Evolutionary conservation across 2,888 invertebrate species (phyloP).

Genomic region (Nemurella pictetii): DNA sequence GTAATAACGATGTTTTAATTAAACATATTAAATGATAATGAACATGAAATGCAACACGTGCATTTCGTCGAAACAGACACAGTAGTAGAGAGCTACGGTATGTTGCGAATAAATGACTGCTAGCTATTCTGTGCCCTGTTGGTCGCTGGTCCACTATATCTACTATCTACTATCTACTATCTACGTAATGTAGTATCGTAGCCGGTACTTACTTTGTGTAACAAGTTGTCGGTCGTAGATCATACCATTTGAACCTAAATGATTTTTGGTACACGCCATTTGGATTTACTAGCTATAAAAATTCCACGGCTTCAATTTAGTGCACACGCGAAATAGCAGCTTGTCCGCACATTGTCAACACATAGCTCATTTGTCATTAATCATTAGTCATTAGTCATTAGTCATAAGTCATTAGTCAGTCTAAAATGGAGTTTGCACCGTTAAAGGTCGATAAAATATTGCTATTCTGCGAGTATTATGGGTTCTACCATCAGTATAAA

Average conservation of each 20-base stretch:
- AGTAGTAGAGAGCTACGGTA: too few species aligned
- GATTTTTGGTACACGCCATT: neutral
- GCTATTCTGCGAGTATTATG: neutral
- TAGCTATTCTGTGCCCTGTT: too few species aligned
- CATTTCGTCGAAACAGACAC: neutral
- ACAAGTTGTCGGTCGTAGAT: neutral
- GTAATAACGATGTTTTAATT: neutral
- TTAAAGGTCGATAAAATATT: neutral
- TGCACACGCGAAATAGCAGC: constrained; percentile 1
- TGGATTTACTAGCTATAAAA: neutral
- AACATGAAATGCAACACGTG: neutral
- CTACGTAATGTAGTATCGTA: neutral
- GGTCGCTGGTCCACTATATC: too few species aligned
- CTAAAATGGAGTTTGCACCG: neutral
- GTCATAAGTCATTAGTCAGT: neutral
- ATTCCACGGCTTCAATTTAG: constrained; percentile 19
- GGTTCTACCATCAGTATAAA: neutral
- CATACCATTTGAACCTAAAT: neutral
- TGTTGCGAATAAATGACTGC: neutral
- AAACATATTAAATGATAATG: neutral
- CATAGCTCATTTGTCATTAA: too few species aligned
- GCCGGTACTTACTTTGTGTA: neutral
- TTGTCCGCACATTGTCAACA: neutral
- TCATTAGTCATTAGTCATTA: too few species aligned
- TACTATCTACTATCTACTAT: too few species aligned